Evolutionary conservation across 2,888 invertebrate species (phyloP).

Genomic region (Chymomyza caudatula): DNA sequence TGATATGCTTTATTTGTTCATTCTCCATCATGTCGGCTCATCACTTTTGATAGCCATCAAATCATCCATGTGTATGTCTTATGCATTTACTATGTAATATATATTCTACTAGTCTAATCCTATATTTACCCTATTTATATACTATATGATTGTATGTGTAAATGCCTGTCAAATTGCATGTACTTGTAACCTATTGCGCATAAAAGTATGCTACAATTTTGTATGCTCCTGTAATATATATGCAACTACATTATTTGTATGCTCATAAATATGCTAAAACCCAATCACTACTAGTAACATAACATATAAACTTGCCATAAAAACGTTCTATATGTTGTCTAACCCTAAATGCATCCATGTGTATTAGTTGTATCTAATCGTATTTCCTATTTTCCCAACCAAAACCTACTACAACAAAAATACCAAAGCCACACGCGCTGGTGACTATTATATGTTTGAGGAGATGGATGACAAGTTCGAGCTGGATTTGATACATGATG

Average conservation of each 20-base stretch:
- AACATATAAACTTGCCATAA: background rate
- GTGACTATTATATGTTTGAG: constrained; percentile 99
- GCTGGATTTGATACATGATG: constrained; percentile 82
- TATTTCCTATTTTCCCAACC: background rate
- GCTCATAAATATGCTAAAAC: constrained; percentile 12
- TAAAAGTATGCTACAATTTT: constrained; percentile 40
- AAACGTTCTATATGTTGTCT: constrained; percentile 52
- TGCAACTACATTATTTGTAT: constrained; percentile 5
- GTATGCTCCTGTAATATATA: constrained; percentile 36
- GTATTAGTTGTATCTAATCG: constrained; percentile 22
- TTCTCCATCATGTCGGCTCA: background rate
- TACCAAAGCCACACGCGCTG: constrained; percentile 93
- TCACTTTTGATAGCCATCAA: background rate
- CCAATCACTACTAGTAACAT: constrained; percentile 1
- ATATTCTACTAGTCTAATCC: constrained; percentile 10
- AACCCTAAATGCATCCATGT: background rate
- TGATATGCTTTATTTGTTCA: constrained; percentile 49
- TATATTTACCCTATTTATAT: constrained; percentile 25
- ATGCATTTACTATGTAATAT: constrained; percentile 7
- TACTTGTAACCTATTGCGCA: constrained; percentile 27
- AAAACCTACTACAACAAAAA: background rate
- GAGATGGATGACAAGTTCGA: constrained; percentile 91
- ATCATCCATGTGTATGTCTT: constrained; percentile 14
- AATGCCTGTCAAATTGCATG: constrained; percentile 1
- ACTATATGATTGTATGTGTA: background rate